A percentile compares a stretch with the other conserved stretches of the same genome.
Conservation (phyloP, 2,113 vertebrate species). For the Puntigrus tetrazona region DNA sequence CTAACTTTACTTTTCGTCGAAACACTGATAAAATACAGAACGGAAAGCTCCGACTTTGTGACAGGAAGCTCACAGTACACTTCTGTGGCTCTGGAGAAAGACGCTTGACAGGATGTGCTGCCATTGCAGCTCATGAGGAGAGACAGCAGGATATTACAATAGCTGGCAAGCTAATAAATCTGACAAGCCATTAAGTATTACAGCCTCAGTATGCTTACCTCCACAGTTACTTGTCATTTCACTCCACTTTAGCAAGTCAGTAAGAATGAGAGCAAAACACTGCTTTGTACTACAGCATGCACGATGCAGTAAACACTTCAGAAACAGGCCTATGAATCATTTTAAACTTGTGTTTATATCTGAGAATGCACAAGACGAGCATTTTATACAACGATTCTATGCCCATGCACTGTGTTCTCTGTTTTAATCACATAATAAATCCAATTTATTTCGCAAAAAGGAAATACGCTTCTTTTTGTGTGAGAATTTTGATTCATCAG, state of each 20-base stretch:
- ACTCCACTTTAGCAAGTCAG: slow-evolving; percentile 27
- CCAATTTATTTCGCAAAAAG: background rate
- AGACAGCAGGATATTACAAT: slow-evolving; percentile 42
- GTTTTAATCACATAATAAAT: background rate
- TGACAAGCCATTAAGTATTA: slow-evolving; percentile 39
- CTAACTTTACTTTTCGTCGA: background rate
- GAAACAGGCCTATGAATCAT: background rate
- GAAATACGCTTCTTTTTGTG: background rate
- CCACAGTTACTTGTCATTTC: slow-evolving; percentile 24
- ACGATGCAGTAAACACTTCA: background rate
- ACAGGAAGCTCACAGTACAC: slow-evolving; percentile 6
- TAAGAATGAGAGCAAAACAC: background rate
- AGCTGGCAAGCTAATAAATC: slow-evolving; percentile 47
- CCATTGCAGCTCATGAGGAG: slow-evolving; percentile 20
- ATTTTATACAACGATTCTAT: background rate
- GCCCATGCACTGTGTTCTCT: background rate
- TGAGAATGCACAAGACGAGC: background rate
- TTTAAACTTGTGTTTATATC: background rate
- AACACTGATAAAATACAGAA: slow-evolving; percentile 25
- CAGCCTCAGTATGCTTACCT: slow-evolving; percentile 35
- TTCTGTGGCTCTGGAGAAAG: slow-evolving; percentile 7
- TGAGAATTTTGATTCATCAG: background rate
- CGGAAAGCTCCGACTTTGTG: background rate
- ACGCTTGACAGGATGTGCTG: slow-evolving; percentile 8
- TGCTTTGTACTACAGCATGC: background rate